Conservation (phyloP, 2,888 invertebrate genomes). For the Troides helena region DNA sequence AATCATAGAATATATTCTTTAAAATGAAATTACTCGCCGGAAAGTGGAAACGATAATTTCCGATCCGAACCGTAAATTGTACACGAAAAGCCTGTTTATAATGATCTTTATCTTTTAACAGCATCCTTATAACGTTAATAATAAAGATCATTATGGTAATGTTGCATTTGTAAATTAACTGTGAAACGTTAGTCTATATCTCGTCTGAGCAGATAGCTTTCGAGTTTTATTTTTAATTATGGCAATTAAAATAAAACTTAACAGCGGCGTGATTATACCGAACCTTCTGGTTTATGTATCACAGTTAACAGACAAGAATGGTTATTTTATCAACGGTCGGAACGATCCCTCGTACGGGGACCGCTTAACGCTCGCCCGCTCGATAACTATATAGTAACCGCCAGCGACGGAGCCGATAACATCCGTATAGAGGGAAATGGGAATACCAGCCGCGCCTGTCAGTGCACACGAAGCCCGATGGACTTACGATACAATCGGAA, state of each 20-base stretch:
- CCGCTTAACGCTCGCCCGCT: conserved; percentile 57
- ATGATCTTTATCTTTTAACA: neutral
- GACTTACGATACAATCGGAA: conserved; percentile 30
- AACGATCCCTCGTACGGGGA: conserved; percentile 49
- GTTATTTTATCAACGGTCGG: conserved; percentile 42
- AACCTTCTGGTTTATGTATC: conserved; percentile 32
- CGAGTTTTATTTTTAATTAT: conserved; percentile 3
- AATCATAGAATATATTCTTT: neutral
- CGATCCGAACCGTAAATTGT: neutral
- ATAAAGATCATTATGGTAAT: neutral
- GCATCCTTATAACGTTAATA: neutral
- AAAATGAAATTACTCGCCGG: neutral
- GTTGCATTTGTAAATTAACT: neutral
- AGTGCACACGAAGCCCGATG: conserved; percentile 39
- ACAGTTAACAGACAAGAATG: conserved; percentile 31
- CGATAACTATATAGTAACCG: conserved; percentile 50
- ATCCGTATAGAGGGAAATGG: conserved; percentile 51
- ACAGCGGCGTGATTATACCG: neutral
- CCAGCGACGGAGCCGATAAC: conserved; percentile 49
- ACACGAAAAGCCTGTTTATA: neutral
- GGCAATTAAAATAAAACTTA: neutral
- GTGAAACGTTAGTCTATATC: neutral
- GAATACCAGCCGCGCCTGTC: conserved; percentile 42
- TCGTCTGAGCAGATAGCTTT: neutral
- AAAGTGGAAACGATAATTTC: neutral